Evolutionary conservation across 2,113 vertebrate genomes (phyloP), one percentile per base, ranked within the genome.

Genomic region (Trematocara marginatum): DNA sequence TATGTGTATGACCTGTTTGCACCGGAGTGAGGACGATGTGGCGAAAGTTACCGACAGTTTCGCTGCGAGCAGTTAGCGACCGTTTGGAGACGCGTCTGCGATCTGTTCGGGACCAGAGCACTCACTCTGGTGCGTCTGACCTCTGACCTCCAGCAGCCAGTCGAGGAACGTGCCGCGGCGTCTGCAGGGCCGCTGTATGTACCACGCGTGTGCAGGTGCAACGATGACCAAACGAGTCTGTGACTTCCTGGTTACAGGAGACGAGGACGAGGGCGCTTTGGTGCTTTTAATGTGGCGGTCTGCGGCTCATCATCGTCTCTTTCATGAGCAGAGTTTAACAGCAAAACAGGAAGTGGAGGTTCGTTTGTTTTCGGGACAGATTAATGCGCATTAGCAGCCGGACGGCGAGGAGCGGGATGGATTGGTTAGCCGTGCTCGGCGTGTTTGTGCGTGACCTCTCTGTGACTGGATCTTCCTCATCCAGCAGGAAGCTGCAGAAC

Each of bases 401-500:
- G 13, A 18, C 23, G 0, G 69, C 4, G 42, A 49, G 16, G 42
- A 6, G 66, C 0, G 3, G 1, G 40, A 0, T 71, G 40, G 66
- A 47, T 10, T 29, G 0, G 8, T 0, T 74, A 16, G 69, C 69
- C 9, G 8, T 34, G 35, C 52, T 54, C 18, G 13, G 40, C 12
- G 16, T 49, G 7, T 15, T 47, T 59, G 20, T 56, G 18, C 29
- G 71, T 56, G 76, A 47, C 79, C 79, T 3, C 20, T 23, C 2
- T 10, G 7, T 79, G 59, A 56, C 74, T 56, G 38, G 69, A 29
- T 7, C 82, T 57, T 90, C 84, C 80, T 85, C 52, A 5, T 78
- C 57, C 57, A 7, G 64, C 80, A 8, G 83, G 92, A 90, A 86
- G 83, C 76, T 20, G 57, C 81, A 82, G 10, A 83, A 6, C 4